Percentiles rank a stretch among this genome's conserved stretches.
Evolutionary conservation across 1,140 invertebrate species (phyloP).

Genomic region (Bombus polaris): DNA sequence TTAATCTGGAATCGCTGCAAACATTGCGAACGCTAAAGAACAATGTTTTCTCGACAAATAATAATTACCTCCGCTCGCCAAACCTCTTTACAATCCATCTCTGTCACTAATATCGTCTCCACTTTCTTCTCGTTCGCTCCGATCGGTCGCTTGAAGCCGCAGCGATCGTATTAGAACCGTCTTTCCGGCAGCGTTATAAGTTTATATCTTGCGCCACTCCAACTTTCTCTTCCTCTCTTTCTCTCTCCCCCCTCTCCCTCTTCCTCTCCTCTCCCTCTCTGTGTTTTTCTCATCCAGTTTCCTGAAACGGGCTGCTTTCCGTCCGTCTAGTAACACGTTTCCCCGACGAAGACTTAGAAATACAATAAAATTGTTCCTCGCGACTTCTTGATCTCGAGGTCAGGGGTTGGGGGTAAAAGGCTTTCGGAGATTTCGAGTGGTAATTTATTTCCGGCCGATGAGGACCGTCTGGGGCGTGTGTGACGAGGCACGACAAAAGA

Average conservation of each 20-base stretch:
- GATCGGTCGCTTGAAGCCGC: slow-evolving; percentile 19
- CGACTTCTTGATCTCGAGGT: slow-evolving; percentile 59
- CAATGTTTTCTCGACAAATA: too few species aligned
- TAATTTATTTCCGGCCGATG: slow-evolving; percentile 70
- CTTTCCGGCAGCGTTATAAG: slow-evolving; percentile 58
- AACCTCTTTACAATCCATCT: neutral
- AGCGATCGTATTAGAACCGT: slow-evolving; percentile 57
- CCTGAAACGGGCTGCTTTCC: too few species aligned
- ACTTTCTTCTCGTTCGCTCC: neutral
- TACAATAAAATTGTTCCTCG: slow-evolving; percentile 71
- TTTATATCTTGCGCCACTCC: slow-evolving; percentile 60
- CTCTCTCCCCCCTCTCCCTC: neutral
- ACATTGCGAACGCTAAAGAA: neutral
- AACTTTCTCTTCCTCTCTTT: neutral
- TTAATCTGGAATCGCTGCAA: neutral
- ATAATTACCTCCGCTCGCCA: neutral
- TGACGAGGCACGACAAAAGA: slow-evolving; percentile 65
- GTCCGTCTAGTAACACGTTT: slow-evolving; percentile 44
- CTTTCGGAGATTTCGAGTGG: slow-evolving; percentile 71
- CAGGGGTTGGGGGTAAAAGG: slow-evolving; percentile 51
- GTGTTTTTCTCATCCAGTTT: neutral
- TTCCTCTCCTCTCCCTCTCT: neutral
- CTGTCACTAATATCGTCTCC: neutral
- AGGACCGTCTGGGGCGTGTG: slow-evolving; percentile 58
- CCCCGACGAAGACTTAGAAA: slow-evolving; percentile 53